These are phyloP conservation scores for Artibeus jamaicensis DNA, from an alignment of 2,797 vertebrate genomes.

Conservation along the genomic window DNA sequence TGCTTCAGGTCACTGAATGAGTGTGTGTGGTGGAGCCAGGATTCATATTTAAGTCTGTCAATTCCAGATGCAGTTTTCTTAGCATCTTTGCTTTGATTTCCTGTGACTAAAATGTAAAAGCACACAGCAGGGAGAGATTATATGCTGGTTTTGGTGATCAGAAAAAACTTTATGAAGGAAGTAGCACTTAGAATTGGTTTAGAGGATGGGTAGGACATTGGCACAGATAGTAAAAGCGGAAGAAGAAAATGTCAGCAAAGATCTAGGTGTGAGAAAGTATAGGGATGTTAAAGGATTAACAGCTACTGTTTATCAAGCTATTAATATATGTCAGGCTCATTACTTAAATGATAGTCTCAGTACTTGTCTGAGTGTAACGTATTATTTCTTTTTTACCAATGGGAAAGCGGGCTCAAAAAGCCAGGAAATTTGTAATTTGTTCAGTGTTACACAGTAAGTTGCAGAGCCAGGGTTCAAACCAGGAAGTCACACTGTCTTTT, in stretches of 20 bases:
- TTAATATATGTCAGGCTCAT: neutral
- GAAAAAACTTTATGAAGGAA: slow-evolving; percentile 9
- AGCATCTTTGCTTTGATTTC: neutral
- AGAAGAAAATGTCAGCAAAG: slow-evolving; percentile 12
- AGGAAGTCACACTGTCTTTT: neutral
- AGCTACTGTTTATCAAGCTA: neutral
- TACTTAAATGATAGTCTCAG: slow-evolving; percentile 1
- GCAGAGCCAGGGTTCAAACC: neutral
- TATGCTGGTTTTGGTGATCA: neutral
- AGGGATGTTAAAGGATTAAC: neutral
- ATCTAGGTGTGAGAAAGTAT: neutral
- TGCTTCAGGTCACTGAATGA: neutral
- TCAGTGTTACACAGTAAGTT: neutral
- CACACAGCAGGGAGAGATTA: neutral
- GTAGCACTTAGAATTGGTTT: neutral
- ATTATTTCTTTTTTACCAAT: slow-evolving; percentile 20
- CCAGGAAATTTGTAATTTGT: slow-evolving; percentile 1
- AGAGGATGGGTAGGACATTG: neutral
- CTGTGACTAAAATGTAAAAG: neutral
- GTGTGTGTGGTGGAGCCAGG: neutral
- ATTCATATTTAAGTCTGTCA: neutral
- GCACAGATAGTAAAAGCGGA: neutral
- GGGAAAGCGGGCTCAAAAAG: neutral
- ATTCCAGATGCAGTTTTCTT: neutral
- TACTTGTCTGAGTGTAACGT: neutral